A percentile compares a stretch with the other conserved stretches of the same genome.
Conservation (phyloP, 1,140 invertebrate genomes). For the Bombus balteatus region DNA sequence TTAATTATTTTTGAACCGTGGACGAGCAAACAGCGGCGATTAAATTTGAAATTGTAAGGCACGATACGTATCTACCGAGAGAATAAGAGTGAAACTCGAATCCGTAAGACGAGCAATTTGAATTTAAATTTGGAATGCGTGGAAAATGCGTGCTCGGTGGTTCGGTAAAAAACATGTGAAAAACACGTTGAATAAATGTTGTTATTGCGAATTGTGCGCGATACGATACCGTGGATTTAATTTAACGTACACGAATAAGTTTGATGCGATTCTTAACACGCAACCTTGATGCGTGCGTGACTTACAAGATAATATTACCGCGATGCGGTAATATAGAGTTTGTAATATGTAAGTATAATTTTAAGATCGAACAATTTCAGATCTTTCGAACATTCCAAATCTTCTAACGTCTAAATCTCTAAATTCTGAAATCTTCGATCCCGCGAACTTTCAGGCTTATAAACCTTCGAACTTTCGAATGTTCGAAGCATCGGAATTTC, state of each 20-base stretch:
- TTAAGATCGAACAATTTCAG: rapidly evolving
- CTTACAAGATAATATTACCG: background rate
- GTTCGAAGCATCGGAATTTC: no score
- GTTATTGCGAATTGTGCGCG: background rate
- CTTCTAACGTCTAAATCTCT: background rate
- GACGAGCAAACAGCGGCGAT: no score
- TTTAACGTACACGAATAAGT: background rate
- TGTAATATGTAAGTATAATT: background rate
- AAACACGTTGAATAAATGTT: background rate
- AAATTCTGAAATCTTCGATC: background rate
- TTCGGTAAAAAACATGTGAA: background rate
- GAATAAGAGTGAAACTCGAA: background rate
- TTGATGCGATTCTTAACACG: background rate
- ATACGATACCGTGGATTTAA: background rate
- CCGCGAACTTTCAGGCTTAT: background rate
- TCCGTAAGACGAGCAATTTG: background rate
- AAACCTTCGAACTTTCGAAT: rapidly evolving
- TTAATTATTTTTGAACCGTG: background rate
- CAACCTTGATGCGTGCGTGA: background rate
- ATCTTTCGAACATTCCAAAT: rapidly evolving
- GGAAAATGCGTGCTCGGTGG: background rate
- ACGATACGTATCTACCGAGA: background rate
- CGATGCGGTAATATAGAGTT: background rate
- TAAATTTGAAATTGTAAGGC: rapidly evolving
- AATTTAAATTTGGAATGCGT: background rate